Conservation (phyloP, 2,113 vertebrate species). For the Spea bombifrons region DNA sequence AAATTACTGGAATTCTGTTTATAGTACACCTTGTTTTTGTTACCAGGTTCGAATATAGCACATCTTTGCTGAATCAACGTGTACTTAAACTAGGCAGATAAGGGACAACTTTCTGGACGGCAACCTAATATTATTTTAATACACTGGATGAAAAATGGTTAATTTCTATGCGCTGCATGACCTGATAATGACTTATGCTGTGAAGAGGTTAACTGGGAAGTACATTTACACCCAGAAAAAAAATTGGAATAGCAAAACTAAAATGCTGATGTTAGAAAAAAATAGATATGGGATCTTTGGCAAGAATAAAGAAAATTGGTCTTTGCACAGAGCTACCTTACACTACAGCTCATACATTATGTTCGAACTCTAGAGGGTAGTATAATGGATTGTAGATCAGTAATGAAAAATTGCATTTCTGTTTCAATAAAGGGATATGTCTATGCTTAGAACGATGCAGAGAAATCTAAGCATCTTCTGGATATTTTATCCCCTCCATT, state of each 20-base stretch:
- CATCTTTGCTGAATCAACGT: too few relatives aligned
- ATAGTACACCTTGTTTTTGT: too few relatives aligned
- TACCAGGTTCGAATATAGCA: too few relatives aligned
- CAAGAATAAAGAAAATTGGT: slow-evolving; percentile 32
- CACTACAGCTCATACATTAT: slow-evolving; percentile 34
- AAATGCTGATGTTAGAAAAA: slow-evolving; percentile 17
- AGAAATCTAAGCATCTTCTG: slow-evolving; percentile 8
- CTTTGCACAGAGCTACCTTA: slow-evolving; percentile 11
- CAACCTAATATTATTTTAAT: too few relatives aligned
- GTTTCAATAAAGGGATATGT: slow-evolving; percentile 31
- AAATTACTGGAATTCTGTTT: too few relatives aligned
- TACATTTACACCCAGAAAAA: background rate
- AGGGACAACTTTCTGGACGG: too few relatives aligned
- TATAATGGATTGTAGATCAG: slow-evolving; percentile 67
- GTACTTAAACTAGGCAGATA: too few relatives aligned
- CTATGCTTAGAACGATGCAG: background rate
- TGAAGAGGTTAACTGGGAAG: background rate
- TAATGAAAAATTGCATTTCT: slow-evolving; percentile 68
- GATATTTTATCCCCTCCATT: slow-evolving; percentile 12
- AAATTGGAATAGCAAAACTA: background rate
- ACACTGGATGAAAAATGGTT: too few relatives aligned
- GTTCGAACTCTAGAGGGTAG: slow-evolving; percentile 49
- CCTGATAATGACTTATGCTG: too few relatives aligned
- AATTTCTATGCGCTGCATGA: too few relatives aligned
- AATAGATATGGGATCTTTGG: slow-evolving; percentile 18